Evolutionary conservation across 1,140 invertebrate species (phyloP), one percentile per base, ranked within the genome.

Genomic region (Heterodera schachtii): DNA sequence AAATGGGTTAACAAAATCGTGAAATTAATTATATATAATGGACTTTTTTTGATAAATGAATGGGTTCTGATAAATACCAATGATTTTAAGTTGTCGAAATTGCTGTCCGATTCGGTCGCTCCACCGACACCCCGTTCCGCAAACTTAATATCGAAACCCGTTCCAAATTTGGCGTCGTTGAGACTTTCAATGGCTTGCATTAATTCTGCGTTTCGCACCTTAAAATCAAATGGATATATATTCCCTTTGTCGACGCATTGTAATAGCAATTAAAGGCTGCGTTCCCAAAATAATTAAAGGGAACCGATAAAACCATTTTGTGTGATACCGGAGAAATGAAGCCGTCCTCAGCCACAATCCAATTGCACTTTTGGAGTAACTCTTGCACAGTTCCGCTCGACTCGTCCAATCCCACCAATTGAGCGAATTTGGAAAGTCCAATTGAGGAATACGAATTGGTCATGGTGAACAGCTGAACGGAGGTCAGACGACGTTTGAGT

Each of bases 161-260:
- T 41, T 13, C 69, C 69, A 71, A 71, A 71, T 31, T 16, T 71
- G 8, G 21, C 9, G 31, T 71, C 69, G 52, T 43, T 49, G 11
- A 78, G n/a, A 43, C 31, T 64, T 9, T 31, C n/a, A 9, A 78
- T 43, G 19, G 64, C 43, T 21, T 11, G 7, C 44, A 43, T 31
- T 5, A 78, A 46, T n/a, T 70, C 31, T 41, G 76, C 60, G n/a
- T 70, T 70, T 67, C 70, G 43, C 21, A 67, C 64, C 76, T 78
- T 41, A 31, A 67, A 69, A 31, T 31, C 31, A 31, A 31, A 31
- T 31, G 31, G 31, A 31, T 31, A 31, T 31, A 31, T 31, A 31
- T 31, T 31, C 31, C 31, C 31, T 0, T 0, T 31, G 31, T 31
- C 31, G 31, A 1, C 31, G 31, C 31, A 31, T 31, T 31, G 0